These are phyloP conservation scores for Eudyptes chrysolophus DNA, from an alignment of 2,113 vertebrate genomes.

Conservation along the genomic window DNA sequence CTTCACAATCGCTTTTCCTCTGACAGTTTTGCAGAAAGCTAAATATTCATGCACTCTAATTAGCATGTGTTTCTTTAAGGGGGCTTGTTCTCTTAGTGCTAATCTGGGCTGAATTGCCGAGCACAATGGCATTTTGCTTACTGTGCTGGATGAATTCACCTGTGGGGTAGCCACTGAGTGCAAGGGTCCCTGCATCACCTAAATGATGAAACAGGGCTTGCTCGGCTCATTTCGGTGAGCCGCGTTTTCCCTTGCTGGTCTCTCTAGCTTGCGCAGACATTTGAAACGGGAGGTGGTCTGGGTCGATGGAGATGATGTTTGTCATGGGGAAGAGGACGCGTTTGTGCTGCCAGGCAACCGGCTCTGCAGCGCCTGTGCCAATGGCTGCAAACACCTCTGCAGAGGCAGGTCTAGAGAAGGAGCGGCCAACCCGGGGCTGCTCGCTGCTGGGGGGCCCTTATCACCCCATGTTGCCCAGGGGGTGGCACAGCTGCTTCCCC, in stretches of 20 bases:
- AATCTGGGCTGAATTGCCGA: neutral
- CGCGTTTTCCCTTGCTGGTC: accelerated
- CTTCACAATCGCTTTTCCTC: neutral
- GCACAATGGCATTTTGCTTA: neutral
- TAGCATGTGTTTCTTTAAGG: slow-evolving; percentile 2
- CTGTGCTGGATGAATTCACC: neutral
- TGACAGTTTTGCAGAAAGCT: neutral
- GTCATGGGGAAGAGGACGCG: slow-evolving; percentile 33
- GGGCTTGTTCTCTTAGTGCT: neutral
- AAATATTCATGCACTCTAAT: neutral
- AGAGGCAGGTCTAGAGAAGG: slow-evolving; percentile 41
- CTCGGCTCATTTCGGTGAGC: neutral
- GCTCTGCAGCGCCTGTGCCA: slow-evolving; percentile 42
- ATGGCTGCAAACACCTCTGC: slow-evolving; percentile 57
- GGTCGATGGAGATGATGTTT: neutral
- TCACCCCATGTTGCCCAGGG: neutral
- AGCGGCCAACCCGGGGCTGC: neutral
- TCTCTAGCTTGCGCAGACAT: neutral
- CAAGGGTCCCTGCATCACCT: neutral
- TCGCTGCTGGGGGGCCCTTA: neutral
- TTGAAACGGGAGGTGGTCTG: neutral
- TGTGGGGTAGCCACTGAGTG: neutral
- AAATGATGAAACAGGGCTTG: neutral
- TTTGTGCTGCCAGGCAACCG: slow-evolving; percentile 59
- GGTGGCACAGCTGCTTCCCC: neutral